Percentiles rank a stretch among this genome's conserved stretches.
These are phyloP conservation scores for Platysteira castanea DNA, from an alignment of 2,113 vertebrate genomes.

Conservation along the genomic window DNA sequence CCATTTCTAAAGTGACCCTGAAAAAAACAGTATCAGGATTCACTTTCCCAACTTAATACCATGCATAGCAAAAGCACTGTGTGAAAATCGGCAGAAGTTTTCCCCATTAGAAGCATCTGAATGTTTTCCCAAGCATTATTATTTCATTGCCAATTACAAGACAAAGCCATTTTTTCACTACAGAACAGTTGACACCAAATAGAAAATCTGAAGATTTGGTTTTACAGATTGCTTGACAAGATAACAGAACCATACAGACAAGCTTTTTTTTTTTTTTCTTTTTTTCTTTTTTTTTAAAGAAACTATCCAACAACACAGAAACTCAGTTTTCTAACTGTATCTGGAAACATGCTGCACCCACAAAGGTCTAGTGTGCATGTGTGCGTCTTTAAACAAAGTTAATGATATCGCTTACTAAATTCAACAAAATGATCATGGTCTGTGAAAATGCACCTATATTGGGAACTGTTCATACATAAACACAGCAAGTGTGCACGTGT, in stretches of 20 bases:
- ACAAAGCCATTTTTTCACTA: slow-evolving; percentile 72
- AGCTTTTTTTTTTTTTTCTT: background rate
- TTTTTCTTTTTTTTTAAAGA: background rate
- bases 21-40: slow-evolving; percentile 51
- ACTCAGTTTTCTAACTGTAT: slow-evolving; percentile 62
- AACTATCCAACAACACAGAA: slow-evolving; percentile 54
- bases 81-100: slow-evolving; percentile 69
- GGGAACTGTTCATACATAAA: slow-evolving; percentile 60
- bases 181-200: slow-evolving; percentile 72
- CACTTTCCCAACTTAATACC: slow-evolving; percentile 70
- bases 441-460: slow-evolving; percentile 46
- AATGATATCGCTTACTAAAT: slow-evolving; percentile 39
- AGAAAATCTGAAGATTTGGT: slow-evolving; percentile 69
- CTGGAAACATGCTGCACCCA: slow-evolving; percentile 63
- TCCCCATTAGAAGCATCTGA: slow-evolving; percentile 72
- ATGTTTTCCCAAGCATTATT: slow-evolving; percentile 70
- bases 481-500: background rate
- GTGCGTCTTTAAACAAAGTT: slow-evolving; percentile 28
- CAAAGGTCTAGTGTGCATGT: slow-evolving; percentile 8
- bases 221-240: slow-evolving; percentile 60
- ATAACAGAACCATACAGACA: slow-evolving; percentile 52
- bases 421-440: slow-evolving; percentile 30
- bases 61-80: slow-evolving; percentile 78
- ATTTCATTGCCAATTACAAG: slow-evolving; percentile 72
- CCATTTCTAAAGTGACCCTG: slow-evolving; percentile 71